Evolutionary conservation across 1,140 invertebrate genomes (phyloP), one percentile per base, ranked within the genome.

Genomic region (Cotesia vestalis): DNA sequence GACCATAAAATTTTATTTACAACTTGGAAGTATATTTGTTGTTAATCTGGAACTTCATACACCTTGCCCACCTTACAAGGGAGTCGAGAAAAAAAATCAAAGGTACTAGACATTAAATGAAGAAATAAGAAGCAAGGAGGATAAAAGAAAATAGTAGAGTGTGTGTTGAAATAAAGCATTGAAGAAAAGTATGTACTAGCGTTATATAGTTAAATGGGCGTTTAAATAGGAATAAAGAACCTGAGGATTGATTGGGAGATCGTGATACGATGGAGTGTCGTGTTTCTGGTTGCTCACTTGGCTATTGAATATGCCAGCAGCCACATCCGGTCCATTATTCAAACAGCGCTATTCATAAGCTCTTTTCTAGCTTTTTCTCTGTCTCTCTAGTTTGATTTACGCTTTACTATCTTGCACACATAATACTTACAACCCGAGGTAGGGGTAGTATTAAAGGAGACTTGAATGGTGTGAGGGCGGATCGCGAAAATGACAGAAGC

Each of bases 221-320:
- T 76, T 76, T 55, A 75, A 77, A 75, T 73, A 73, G 66, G 69
- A 74, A 78, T 75, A 73, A 78, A 73, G 74, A 59, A 61, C 72
- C 73, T 75, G 67, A 52, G 59, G 68, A 78, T 73, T 76, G 72
- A 77, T 75, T 75, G 75, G 72, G 64, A 73, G 74, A 77, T 75
- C 69, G 72, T 66, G 75, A 75, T 76, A 78, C 72, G 73, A 73
- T 73, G 61, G 62, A 75, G 73, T 76, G 80, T 82, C 81, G 78
- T 80, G 76, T 82, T 82, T 82, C 81, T 72, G 75, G 78, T 77
- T 82, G 81, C 80, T 82, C 81, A 82, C 79, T 82, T 82, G 73
- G 73, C 35, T 67, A 63, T 66, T 74, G 68, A 74, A 74, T 74
- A 53, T 68, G 59, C 74, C 77, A 75, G 76, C 81, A 79, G 78